Conservation (phyloP, 1,140 invertebrate genomes). For the Hydropsyche tenuis region DNA sequence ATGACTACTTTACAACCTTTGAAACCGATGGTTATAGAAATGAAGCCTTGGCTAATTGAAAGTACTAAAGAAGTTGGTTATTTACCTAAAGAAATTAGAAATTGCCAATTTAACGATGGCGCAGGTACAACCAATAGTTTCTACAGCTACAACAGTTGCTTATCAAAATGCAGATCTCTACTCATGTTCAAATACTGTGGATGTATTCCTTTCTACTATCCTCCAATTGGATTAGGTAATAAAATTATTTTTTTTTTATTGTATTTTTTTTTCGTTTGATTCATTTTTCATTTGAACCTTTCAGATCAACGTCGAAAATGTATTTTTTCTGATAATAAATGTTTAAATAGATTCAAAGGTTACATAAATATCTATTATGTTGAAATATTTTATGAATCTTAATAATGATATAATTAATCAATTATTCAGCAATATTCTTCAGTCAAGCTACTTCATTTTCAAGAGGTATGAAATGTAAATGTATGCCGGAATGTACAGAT, state of each 20-base stretch:
- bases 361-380: neutral
- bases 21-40: neutral
- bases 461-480: conserved; percentile 9
- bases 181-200: conserved; percentile 19
- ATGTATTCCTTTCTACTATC: conserved; percentile 35
- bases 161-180: conserved; percentile 9
- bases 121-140: neutral
- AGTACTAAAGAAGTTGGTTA: conserved; percentile 8
- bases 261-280: too few species aligned
- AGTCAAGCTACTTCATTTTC: neutral
- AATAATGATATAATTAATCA: too few species aligned
- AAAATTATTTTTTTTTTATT: too few species aligned
- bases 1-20: neutral
- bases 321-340: conserved; percentile 14
- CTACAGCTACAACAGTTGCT: conserved; percentile 24
- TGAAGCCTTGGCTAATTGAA: conserved; percentile 21
- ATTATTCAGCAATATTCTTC: conserved; percentile 3
- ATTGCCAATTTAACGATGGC: conserved; percentile 14
- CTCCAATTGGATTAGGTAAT: conserved; percentile 23
- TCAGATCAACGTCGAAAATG: conserved; percentile 15
- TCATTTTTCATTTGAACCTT: neutral
- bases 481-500: conserved; percentile 22
- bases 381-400: too few species aligned
- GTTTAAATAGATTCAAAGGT: conserved; percentile 5
- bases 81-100: conserved; percentile 23